phyloP scores from a whole-genome alignment of 2,797 vertebrate species.

The Catamblyrhynchus diadema region DNA sequence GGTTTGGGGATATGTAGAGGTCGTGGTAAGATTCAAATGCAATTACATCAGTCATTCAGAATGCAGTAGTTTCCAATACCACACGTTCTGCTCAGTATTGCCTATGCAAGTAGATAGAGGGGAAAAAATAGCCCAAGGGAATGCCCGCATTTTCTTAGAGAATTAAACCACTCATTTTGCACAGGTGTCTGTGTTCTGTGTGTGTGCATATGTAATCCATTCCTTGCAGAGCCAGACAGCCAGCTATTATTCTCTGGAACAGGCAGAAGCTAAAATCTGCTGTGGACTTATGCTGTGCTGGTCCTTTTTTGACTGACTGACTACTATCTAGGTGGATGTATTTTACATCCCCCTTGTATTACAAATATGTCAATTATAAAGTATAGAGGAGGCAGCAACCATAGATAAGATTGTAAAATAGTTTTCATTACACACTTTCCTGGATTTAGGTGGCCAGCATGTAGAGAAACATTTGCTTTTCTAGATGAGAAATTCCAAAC shows the following conservation, averaged over 20 bases:
- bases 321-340: not conserved
- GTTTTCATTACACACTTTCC: not conserved
- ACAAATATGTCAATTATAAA: not conserved
- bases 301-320: not conserved
- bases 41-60: not conserved
- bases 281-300: not conserved
- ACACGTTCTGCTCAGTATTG: not conserved
- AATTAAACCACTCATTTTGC: not conserved
- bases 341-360: not conserved
- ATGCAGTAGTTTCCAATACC: not conserved
- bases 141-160: not conserved
- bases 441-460: not conserved
- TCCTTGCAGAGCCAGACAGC: not conserved
- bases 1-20: not conserved
- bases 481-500: not conserved
- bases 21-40: not conserved
- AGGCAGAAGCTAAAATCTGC: constrained; percentile 8
- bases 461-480: not conserved
- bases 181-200: not conserved
- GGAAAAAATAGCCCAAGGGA: not conserved
- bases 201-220: not conserved
- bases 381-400: not conserved
- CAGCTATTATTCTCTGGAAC: not conserved
- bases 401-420: not conserved
- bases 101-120: not conserved